phyloP scores from a whole-genome alignment of 2,797 vertebrate genomes.

The Apodemus agrarius region DNA sequence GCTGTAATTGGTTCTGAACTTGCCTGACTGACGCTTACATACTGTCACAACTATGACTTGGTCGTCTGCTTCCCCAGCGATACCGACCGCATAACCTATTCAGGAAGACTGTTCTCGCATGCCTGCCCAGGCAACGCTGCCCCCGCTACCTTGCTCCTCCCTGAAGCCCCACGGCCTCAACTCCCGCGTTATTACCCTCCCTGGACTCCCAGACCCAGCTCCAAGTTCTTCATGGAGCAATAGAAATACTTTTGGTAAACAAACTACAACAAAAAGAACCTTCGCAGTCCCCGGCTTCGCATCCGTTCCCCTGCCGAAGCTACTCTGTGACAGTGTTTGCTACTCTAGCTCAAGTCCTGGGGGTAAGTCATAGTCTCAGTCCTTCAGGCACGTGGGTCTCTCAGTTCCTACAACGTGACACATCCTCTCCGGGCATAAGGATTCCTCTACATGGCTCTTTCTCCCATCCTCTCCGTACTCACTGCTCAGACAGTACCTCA shows the following conservation, averaged over 20 bases:
- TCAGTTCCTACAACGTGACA: not conserved
- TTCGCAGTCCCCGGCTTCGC: not conserved
- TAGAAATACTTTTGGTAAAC: not conserved
- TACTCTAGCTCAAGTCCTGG: not conserved
- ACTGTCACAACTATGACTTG: not conserved
- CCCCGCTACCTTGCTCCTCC: not conserved
- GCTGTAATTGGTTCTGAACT: not conserved
- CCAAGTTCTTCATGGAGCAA: too few species aligned
- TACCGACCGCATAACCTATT: not conserved
- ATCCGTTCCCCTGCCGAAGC: not conserved
- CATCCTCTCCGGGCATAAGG: not conserved
- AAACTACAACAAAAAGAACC: not conserved
- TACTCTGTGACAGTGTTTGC: not conserved
- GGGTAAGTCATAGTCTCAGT: not conserved
- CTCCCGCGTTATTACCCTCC: not conserved
- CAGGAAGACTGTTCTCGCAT: not conserved
- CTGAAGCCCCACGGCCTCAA: rapidly evolving
- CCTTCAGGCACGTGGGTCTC: not conserved
- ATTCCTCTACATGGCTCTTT: not conserved
- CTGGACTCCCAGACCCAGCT: not conserved
- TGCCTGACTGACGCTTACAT: not conserved
- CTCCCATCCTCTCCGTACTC: not conserved
- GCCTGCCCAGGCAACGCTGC: rapidly evolving
- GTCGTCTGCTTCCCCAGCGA: not conserved
- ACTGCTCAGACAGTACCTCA: not conserved